Evolutionary conservation across 2,888 invertebrate species (phyloP).

Genomic region (Caenorhabditis zanzibari): DNA sequence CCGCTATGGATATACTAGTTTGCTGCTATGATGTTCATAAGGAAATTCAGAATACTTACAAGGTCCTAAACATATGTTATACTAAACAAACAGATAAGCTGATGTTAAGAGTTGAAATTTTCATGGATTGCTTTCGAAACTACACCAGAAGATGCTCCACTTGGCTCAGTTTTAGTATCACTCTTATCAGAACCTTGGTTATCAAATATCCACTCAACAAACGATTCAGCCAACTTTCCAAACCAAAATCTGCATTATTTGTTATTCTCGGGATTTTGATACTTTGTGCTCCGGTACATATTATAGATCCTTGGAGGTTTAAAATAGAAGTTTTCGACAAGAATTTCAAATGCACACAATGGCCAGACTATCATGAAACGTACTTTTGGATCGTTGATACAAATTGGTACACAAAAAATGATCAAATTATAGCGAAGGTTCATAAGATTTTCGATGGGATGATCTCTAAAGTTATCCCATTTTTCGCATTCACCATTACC

Average conservation of each 20-base stretch:
- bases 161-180: constrained; percentile 3
- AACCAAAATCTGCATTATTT: background rate
- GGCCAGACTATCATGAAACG: background rate
- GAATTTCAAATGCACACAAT: background rate
- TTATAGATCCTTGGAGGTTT: background rate
- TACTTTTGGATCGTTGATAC: background rate
- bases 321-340: background rate
- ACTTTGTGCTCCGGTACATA: background rate
- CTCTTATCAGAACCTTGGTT: background rate
- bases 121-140: background rate
- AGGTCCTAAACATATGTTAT: too few species aligned
- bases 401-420: background rate
- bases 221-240: background rate
- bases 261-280: background rate
- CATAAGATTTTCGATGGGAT: background rate
- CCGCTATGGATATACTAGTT: background rate
- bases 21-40: background rate
- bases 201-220: background rate
- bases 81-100: background rate
- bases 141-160: constrained; percentile 10
- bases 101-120: background rate
- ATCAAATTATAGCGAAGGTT: background rate
- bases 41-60: background rate
- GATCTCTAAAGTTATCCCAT: background rate
- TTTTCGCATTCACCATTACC: background rate